phyloP scores from a whole-genome alignment of 2,888 invertebrate species.

The Oscheius sp. region DNA sequence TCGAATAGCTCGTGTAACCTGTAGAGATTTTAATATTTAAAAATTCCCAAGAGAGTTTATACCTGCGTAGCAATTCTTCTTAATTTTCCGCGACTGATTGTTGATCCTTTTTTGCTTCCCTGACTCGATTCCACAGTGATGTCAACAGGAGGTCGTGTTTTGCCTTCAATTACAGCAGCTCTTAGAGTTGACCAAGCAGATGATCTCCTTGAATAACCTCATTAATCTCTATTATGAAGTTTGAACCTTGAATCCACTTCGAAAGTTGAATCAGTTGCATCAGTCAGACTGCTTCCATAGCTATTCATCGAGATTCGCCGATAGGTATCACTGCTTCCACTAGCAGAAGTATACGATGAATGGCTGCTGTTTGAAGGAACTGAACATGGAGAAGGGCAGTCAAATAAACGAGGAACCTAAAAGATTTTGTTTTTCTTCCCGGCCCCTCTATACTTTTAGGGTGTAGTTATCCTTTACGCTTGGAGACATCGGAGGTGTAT shows the following conservation, averaged over 20 bases:
- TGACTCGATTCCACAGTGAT: constrained; percentile 40
- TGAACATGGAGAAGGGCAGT: constrained; percentile 56
- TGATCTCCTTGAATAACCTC: constrained; percentile 39
- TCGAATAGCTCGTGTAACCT: constrained; percentile 59
- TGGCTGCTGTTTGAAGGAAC: constrained; percentile 58
- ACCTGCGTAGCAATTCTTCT: constrained; percentile 57
- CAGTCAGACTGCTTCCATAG: constrained; percentile 57
- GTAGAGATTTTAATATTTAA: neutral
- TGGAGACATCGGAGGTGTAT: constrained; percentile 54
- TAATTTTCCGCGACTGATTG: constrained; percentile 56
- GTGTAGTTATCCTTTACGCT: constrained; percentile 29
- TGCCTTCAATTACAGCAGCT: constrained; percentile 50
- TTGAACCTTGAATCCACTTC: constrained; percentile 54
- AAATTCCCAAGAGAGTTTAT: neutral
- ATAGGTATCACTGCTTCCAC: constrained; percentile 47
- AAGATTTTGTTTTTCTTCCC: constrained; percentile 6
- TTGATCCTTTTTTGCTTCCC: constrained; percentile 46
- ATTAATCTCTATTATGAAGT: neutral
- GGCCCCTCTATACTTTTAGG: constrained; percentile 27
- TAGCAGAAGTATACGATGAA: constrained; percentile 55
- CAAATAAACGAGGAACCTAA: constrained; percentile 55
- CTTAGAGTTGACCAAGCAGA: constrained; percentile 59
- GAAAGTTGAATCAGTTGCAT: constrained; percentile 54
- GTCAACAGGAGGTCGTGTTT: constrained; percentile 41
- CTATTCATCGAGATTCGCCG: constrained; percentile 58